A percentile compares a stretch with the other conserved stretches of the same genome.
These are phyloP conservation scores for Eleutherodactylus coqui DNA, from an alignment of 2,797 vertebrate genomes.

Conservation along the genomic window DNA sequence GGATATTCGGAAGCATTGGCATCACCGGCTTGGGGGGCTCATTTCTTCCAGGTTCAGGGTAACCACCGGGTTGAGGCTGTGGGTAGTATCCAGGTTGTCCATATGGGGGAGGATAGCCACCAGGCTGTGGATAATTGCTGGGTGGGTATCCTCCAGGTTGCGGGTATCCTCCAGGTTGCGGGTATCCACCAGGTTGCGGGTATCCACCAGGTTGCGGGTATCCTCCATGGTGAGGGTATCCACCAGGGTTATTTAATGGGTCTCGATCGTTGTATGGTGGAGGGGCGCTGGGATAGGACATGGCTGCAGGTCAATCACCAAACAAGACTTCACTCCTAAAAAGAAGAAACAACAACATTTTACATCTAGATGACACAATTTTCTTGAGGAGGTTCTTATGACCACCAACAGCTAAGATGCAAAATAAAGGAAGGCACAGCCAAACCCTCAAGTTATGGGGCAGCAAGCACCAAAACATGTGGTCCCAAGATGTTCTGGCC, in stretches of 20 bases:
- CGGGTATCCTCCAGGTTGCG: slow-evolving; percentile 70
- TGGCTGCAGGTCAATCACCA: slow-evolving; percentile 62
- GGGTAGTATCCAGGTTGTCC: slow-evolving; percentile 68
- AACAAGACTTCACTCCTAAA: slow-evolving; percentile 59
- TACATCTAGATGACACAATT: background rate
- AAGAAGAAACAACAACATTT: slow-evolving; percentile 3
- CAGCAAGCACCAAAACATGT: too few species aligned
- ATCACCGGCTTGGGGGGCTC: slow-evolving; percentile 59
- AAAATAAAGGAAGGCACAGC: too few species aligned
- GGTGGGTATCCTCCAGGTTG: slow-evolving; percentile 70
- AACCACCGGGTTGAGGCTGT: slow-evolving; percentile 68
- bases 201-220: slow-evolving; percentile 73
- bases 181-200: slow-evolving; percentile 70
- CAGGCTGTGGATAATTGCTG: slow-evolving; percentile 69
- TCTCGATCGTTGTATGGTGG: slow-evolving; percentile 86
- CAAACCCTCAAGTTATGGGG: too few species aligned
- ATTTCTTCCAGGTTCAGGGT: slow-evolving; percentile 65
- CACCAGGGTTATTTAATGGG: slow-evolving; percentile 74
- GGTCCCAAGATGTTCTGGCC: too few species aligned
- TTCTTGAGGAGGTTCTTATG: background rate
- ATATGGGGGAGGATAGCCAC: slow-evolving; percentile 66
- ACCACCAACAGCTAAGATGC: too few species aligned
- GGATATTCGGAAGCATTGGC: slow-evolving; percentile 73
- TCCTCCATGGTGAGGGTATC: slow-evolving; percentile 70
- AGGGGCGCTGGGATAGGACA: slow-evolving; percentile 81